Conservation (phyloP, 1,140 invertebrate species). For the Brachionus koreanus region DNA sequence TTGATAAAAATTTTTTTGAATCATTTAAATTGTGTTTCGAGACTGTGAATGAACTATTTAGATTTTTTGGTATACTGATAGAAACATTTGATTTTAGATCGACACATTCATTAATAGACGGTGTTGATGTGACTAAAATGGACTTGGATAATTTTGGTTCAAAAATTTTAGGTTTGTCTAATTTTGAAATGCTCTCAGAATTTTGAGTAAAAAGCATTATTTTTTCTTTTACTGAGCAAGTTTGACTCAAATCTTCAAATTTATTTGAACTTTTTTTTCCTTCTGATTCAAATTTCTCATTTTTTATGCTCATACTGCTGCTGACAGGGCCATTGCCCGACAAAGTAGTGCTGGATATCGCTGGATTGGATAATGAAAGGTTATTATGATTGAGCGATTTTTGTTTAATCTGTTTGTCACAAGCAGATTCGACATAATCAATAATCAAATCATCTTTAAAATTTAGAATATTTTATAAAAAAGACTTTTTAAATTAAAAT, state of each 20-base stretch:
- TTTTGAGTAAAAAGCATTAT: slow-evolving; percentile 33
- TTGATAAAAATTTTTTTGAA: neutral
- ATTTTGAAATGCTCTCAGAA: neutral
- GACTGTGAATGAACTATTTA: neutral
- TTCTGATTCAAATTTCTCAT: neutral
- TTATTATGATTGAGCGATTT: neutral
- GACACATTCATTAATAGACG: neutral
- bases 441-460: slow-evolving; percentile 6
- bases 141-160: slow-evolving; percentile 23
- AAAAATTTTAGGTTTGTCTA: neutral
- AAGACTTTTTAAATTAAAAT: neutral
- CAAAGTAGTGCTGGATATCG: neutral
- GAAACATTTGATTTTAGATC: neutral
- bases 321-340: neutral
- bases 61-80: neutral
- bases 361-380: neutral
- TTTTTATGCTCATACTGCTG: neutral
- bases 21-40: neutral
- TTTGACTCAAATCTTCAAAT: neutral
- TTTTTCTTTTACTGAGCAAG: slow-evolving; percentile 6
- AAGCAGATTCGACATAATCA: slow-evolving; percentile 34
- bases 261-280: neutral
- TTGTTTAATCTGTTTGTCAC: slow-evolving; percentile 36
- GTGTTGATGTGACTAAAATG: neutral
- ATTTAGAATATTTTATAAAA: neutral